Percentiles rank a stretch among this genome's conserved stretches.
phyloP scores from a whole-genome alignment of 2,797 vertebrate genomes.

The Sebastes nivosus region DNA sequence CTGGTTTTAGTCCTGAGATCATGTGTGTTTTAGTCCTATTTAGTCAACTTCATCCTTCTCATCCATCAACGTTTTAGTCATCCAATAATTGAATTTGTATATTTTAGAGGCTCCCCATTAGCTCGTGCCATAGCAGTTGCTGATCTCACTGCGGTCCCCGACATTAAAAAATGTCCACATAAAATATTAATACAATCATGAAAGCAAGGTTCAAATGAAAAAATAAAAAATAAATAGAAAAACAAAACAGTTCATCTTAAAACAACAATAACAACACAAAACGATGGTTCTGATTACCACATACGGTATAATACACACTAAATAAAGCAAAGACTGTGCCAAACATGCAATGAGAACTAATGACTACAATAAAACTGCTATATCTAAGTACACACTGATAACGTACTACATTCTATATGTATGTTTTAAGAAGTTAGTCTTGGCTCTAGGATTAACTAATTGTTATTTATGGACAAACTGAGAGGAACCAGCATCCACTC shows the following conservation, averaged over 20 bases:
- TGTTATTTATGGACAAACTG: background rate
- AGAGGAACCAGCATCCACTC: background rate
- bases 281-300: background rate
- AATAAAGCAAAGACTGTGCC: background rate
- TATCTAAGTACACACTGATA: background rate
- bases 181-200: background rate
- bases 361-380: background rate
- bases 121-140: background rate
- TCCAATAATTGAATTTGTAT: background rate
- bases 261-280: background rate
- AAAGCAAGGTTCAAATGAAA: background rate
- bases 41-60: background rate
- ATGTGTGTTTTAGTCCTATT: background rate
- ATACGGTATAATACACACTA: background rate
- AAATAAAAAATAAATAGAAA: too few species aligned
- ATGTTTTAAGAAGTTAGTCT: background rate
- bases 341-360: too few species aligned
- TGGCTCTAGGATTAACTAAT: background rate
- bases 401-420: background rate
- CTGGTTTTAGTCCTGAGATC: background rate
- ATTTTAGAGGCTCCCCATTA: background rate
- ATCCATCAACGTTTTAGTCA: background rate
- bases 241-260: too few species aligned
- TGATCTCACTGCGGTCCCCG: background rate
- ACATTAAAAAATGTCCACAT: background rate